Conservation (phyloP, 2,113 vertebrate species). For the Thymallus thymallus region DNA sequence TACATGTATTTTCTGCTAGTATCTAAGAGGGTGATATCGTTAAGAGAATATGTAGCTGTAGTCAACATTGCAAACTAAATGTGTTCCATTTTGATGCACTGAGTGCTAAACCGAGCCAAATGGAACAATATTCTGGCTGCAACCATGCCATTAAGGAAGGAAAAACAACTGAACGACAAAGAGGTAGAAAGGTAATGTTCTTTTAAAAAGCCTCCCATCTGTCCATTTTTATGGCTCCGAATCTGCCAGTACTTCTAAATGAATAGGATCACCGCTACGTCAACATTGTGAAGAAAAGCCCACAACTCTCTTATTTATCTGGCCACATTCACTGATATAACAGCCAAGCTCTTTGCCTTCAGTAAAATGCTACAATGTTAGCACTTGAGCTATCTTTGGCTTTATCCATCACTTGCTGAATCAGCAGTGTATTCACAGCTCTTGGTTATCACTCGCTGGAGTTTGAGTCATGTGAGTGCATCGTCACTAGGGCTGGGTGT, state of each 20-base stretch:
- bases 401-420: background rate
- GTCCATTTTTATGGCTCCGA: too few species aligned
- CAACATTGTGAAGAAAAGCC: too few species aligned
- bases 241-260: too few species aligned
- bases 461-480: constrained; percentile 38
- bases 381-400: background rate
- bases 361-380: background rate
- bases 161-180: too few species aligned
- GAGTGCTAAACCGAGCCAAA: too few species aligned
- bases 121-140: too few species aligned
- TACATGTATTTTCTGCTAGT: background rate
- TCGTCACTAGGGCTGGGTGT: constrained; percentile 37
- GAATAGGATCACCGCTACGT: background rate
- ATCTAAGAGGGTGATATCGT: background rate
- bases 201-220: background rate
- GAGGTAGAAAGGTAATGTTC: background rate
- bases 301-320: too few species aligned
- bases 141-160: too few species aligned
- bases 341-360: background rate
- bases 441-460: constrained; percentile 12
- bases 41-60: background rate
- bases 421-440: background rate
- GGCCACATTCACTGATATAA: background rate
- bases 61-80: background rate
- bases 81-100: too few species aligned